Conservation (phyloP, 2,113 vertebrate genomes). For the Chloroceryle aenea region DNA sequence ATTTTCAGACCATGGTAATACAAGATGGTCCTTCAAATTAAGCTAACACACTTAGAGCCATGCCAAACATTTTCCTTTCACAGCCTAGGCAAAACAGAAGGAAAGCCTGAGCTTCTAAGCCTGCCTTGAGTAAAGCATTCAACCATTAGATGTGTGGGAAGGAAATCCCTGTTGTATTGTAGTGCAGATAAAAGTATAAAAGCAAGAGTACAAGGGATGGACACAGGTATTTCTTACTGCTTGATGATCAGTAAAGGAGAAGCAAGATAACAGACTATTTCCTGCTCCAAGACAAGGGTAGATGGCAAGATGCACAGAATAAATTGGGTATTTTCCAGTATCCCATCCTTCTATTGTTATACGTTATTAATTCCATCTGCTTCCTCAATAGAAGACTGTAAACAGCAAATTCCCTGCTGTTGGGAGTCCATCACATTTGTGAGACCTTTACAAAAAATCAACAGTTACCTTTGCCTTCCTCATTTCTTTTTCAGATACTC, state of each 20-base stretch:
- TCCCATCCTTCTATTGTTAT: neutral
- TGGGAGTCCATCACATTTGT: neutral
- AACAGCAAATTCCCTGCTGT: neutral
- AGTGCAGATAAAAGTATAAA: neutral
- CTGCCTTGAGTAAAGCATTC: neutral
- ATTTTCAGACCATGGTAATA: conserved; percentile 3
- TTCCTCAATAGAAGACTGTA: neutral
- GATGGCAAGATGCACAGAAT: neutral
- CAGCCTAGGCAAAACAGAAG: neutral
- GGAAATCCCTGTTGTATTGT: neutral
- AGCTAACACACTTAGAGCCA: neutral
- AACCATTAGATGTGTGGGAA: neutral
- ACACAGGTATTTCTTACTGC: neutral
- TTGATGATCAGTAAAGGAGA: neutral
- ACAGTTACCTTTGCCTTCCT: neutral
- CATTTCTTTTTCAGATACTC: neutral
- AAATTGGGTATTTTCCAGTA: neutral
- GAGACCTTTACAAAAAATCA: neutral
- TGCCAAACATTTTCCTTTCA: neutral
- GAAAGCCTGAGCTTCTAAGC: neutral
- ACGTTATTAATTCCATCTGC: neutral
- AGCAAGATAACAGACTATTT: neutral
- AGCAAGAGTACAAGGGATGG: neutral
- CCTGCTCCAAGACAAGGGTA: neutral
- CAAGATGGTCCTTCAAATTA: conserved; percentile 21